Conservation (phyloP, 2,888 invertebrate species). For the Nomada ferruginata region DNA sequence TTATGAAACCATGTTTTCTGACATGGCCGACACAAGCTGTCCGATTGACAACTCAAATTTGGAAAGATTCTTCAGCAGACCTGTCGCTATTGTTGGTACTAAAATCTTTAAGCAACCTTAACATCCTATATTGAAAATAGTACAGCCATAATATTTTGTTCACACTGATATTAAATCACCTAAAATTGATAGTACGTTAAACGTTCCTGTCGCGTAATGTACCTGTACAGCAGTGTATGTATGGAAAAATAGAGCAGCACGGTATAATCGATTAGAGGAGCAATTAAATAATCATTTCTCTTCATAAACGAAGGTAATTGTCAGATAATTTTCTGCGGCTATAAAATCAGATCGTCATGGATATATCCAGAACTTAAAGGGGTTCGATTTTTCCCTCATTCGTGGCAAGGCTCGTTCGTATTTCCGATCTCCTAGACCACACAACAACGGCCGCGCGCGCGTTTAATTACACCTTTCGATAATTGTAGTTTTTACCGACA, state of each 20-base stretch:
- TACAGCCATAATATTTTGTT: too few relatives aligned
- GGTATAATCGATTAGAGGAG: too few relatives aligned
- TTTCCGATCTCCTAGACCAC: constrained; percentile 20
- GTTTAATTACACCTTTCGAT: constrained; percentile 76
- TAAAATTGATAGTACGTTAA: too few relatives aligned
- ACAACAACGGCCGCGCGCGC: constrained; percentile 37
- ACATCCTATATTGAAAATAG: neutral
- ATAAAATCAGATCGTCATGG: neutral
- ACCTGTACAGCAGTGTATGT: too few relatives aligned
- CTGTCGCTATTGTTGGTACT: too few relatives aligned
- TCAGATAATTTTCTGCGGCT: neutral
- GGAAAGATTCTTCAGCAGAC: too few relatives aligned
- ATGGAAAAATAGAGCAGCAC: too few relatives aligned
- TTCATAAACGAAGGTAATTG: neutral
- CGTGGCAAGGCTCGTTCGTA: neutral
- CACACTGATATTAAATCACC: too few relatives aligned
- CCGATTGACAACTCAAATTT: too few relatives aligned
- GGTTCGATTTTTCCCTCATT: constrained; percentile 1
- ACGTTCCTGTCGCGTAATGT: too few relatives aligned
- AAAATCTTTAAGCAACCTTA: neutral
- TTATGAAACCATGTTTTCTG: too few relatives aligned
- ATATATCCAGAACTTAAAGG: constrained; percentile 7
- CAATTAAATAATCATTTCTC: neutral
- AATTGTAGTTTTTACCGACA: constrained; percentile 73
- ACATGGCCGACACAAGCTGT: too few relatives aligned